Conservation (phyloP, 2,888 invertebrate species). For the Mylabris sibirica region DNA sequence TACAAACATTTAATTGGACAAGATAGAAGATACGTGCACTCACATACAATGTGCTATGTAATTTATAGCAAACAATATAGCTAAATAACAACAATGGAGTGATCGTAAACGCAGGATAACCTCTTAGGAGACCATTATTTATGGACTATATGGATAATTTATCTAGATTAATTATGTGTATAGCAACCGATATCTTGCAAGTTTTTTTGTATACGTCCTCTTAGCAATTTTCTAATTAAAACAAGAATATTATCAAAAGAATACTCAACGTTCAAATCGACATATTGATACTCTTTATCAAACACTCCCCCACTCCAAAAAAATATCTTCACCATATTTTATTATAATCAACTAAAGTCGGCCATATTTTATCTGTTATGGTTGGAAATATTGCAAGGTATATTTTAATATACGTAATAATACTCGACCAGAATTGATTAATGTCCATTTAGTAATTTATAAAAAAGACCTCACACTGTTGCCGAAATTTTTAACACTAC, state of each 20-base stretch:
- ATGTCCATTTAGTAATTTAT: conserved; percentile 43
- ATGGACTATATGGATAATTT: conserved; percentile 45
- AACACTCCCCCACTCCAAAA: no score
- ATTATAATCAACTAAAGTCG: conserved; percentile 1
- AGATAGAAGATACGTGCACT: conserved; percentile 58
- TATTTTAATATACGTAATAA: conserved; percentile 37
- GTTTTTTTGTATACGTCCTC: not conserved
- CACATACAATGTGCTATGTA: conserved; percentile 57
- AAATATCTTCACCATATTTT: not conserved
- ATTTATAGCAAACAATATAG: conserved; percentile 60
- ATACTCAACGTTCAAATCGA: no score
- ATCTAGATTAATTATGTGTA: conserved; percentile 44
- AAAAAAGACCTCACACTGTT: conserved; percentile 47
- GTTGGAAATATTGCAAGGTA: conserved; percentile 40
- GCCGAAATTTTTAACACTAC: conserved; percentile 34
- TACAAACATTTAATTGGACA: conserved; percentile 59
- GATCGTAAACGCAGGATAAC: conserved; percentile 55
- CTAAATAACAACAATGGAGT: conserved; percentile 59
- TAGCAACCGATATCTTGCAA: conserved; percentile 24
- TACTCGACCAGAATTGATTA: conserved; percentile 41
- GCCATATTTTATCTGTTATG: conserved; percentile 36
- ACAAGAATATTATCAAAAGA: conserved; percentile 15
- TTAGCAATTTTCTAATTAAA: conserved; percentile 40
- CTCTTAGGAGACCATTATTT: conserved; percentile 50
- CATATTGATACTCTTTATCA: no score